A percentile compares a stretch with the other conserved stretches of the same genome.
Evolutionary conservation across 1,140 invertebrate species (phyloP).

Genomic region (Phocides pigmalion): DNA sequence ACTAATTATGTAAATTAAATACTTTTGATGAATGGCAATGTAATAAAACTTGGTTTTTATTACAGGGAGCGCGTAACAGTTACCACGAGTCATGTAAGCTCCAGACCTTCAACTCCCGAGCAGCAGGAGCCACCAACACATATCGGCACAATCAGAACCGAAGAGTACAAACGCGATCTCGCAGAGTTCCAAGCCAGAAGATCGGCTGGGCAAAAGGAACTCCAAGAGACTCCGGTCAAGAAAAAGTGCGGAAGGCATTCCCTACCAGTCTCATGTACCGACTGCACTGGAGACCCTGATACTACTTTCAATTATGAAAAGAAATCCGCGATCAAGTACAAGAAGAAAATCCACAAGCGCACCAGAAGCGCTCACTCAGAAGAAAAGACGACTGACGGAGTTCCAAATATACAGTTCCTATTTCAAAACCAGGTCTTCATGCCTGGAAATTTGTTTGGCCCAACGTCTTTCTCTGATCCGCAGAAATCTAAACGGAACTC

Average conservation of each 20-base stretch:
- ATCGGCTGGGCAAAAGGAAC: conserved; percentile 56
- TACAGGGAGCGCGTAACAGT: conserved; percentile 73
- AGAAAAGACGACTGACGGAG: conserved; percentile 48
- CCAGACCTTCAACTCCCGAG: conserved; percentile 43
- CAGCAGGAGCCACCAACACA: conserved; percentile 42
- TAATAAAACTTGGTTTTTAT: conserved; percentile 30
- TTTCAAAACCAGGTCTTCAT: conserved; percentile 81
- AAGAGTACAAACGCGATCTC: conserved; percentile 77
- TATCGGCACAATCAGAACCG: conserved; percentile 73
- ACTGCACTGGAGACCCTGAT: conserved; percentile 67
- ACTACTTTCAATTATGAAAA: conserved; percentile 75
- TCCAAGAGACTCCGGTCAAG: conserved; percentile 57
- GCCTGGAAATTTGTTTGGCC: conserved; percentile 63
- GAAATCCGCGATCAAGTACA: conserved; percentile 73
- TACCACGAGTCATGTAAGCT: conserved; percentile 54
- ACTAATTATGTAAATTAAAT: no score
- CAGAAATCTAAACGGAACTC: conserved; percentile 43
- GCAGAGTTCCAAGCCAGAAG: conserved; percentile 79
- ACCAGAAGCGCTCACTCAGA: conserved; percentile 54
- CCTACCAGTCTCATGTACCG: conserved; percentile 72
- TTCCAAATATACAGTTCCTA: conserved; percentile 79
- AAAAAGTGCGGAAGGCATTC: conserved; percentile 74
- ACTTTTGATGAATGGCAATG: neutral
- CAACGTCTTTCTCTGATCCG: conserved; percentile 62
- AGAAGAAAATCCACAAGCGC: conserved; percentile 65